Base-by-base conservation (phyloP, 2,113 vertebrate species). In the Aythya baeri region DNA sequence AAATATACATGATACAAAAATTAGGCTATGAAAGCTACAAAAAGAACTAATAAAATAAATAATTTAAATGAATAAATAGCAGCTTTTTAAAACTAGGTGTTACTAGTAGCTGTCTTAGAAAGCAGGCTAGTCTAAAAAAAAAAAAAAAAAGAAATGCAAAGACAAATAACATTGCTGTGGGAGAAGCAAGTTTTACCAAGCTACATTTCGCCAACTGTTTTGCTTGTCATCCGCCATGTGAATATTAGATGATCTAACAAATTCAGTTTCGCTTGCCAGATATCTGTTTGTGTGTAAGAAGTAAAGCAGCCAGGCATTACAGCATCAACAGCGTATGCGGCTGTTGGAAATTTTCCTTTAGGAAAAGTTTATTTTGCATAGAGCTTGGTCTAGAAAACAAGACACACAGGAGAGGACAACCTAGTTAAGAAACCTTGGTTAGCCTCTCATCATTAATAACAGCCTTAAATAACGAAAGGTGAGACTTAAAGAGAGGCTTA, bases 251-350 rank as follows among this genome's bases (percentile, higher is more conserved):
- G 57, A 86, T 74, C 17, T 58, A 74, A 74, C n/a, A 77, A 91
- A 78, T n/a, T 72, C 70, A n/a, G 32, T 74, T 77, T 71, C 65
- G 14, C 61, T 94, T 71, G 65, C 65, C 94, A 92, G 77, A 50
- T 92, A 91, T 94, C 61, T 93, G 61, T 94, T 89, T 89, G 46
- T 80, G 72, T 62, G 63, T 65, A n/a, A 58, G 38, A 83, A 91
- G 68, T 44, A 74, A 71, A 92, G 13, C 55, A 95, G 68, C 29
- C 73, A 84, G 77, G 77, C 73, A 25, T 3, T 81, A 72, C 70
- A 95, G 84, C 70, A 89, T 17, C 94, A 91, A 91, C 81, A 96
- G 89, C 5, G 6, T 49, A 25, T 91, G 84, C 3, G 15, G 77
- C 57, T 71, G 43, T 63, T 89, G 91, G 70, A 91, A 76, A 82